Evolutionary conservation across 23 tunicate genomes (phyloP).

Genomic region (Phallusia fumigata): DNA sequence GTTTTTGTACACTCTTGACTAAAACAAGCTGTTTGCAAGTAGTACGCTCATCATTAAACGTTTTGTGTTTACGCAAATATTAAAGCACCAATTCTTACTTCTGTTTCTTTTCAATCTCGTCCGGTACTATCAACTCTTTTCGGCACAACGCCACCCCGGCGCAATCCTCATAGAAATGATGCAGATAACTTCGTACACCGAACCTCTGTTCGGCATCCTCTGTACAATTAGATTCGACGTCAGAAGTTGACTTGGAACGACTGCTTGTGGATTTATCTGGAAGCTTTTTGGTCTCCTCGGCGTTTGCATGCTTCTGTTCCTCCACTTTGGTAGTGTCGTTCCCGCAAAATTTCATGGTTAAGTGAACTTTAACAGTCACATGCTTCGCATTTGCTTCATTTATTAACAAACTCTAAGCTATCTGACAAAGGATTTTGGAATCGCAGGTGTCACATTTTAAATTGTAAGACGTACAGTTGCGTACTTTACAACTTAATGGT

Average conservation of each 20-base stretch:
- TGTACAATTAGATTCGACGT: not conserved
- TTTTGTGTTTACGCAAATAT: no score
- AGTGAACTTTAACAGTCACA: not conserved
- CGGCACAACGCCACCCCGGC: constrained; percentile 41
- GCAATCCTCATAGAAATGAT: constrained; percentile 81
- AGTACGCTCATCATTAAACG: no score
- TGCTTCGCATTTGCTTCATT: not conserved
- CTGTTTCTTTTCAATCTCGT: constrained; percentile 7
- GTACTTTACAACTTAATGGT: no score
- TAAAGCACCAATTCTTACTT: not conserved
- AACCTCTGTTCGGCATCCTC: constrained; percentile 6
- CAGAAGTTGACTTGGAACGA: not conserved
- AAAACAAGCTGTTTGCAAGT: no score
- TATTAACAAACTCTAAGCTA: not conserved
- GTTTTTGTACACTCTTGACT: no score
- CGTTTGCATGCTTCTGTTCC: not conserved
- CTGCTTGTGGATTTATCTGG: no score
- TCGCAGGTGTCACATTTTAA: no score
- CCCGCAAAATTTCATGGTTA: not conserved
- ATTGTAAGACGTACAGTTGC: no score
- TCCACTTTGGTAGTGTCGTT: not conserved
- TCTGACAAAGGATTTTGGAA: not conserved
- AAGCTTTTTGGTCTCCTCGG: not conserved
- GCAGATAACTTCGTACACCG: constrained; percentile 71
- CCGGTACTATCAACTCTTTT: not conserved